These are phyloP conservation scores for Drosophila ironensis DNA, from an alignment of 1,140 invertebrate species.

Conservation along the genomic window DNA sequence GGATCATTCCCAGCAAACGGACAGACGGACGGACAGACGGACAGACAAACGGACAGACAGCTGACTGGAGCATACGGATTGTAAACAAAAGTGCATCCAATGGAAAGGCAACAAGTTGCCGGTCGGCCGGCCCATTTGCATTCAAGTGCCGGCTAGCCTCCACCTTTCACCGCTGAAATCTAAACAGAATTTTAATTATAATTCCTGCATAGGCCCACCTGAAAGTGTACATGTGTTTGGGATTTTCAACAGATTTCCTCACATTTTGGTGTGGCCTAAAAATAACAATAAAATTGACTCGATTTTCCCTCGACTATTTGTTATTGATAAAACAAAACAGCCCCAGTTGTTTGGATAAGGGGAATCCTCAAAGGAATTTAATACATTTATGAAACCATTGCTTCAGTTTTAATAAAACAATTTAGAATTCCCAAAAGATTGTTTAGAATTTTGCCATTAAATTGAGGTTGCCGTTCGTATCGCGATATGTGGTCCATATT, in stretches of 20 bases:
- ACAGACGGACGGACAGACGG: too few relatives aligned
- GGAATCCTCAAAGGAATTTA: not conserved
- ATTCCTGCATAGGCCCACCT: conserved; percentile 15
- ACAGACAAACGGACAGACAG: too few relatives aligned
- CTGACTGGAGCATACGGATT: conserved; percentile 11
- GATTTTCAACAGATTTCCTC: conserved; percentile 17
- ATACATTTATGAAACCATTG: not conserved
- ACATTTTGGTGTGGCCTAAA: conserved; percentile 23
- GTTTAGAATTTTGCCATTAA: conserved; percentile 11
- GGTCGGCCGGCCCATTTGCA: conserved; percentile 14
- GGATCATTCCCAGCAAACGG: not conserved
- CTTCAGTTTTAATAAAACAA: conserved; percentile 3
- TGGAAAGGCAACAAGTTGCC: conserved; percentile 33
- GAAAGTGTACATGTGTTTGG: not conserved
- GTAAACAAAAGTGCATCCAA: conserved; percentile 47
- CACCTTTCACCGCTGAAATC: conserved; percentile 3
- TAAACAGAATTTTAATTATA: conserved; percentile 23
- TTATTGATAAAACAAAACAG: conserved; percentile 7
- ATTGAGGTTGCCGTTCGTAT: not conserved
- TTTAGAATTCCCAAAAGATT: not conserved
- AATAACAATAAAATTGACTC: conserved; percentile 29
- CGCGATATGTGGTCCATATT: conserved; percentile 33
- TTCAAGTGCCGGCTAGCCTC: conserved; percentile 22
- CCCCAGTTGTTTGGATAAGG: conserved; percentile 3
- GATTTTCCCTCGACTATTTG: not conserved